Conservation (phyloP, 2,888 invertebrate genomes). For the Phalera bucephala region DNA sequence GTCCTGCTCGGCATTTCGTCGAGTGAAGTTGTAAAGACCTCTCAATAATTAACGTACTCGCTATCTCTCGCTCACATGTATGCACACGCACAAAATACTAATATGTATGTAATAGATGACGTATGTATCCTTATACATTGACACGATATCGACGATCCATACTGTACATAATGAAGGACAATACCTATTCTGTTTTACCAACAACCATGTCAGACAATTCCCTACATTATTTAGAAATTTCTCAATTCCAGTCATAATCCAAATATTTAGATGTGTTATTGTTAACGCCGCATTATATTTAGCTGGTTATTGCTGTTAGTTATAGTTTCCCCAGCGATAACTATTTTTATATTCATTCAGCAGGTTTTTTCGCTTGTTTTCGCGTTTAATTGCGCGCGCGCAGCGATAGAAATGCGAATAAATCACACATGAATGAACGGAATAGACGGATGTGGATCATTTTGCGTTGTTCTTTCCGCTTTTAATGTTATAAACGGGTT, state of each 20-base stretch:
- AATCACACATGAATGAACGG: slow-evolving; percentile 4
- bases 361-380: too few relatives aligned
- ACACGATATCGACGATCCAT: too few relatives aligned
- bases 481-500: not conserved
- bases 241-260: not conserved
- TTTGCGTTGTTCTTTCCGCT: not conserved
- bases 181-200: too few relatives aligned
- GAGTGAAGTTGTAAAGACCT: too few relatives aligned
- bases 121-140: too few relatives aligned
- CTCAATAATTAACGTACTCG: too few relatives aligned
- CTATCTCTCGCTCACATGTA: too few relatives aligned
- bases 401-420: slow-evolving; percentile 8
- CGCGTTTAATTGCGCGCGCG: slow-evolving; percentile 7
- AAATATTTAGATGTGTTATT: not conserved
- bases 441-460: slow-evolving; percentile 5
- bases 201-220: too few relatives aligned
- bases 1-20: too few relatives aligned
- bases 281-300: slow-evolving; percentile 8
- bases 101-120: too few relatives aligned
- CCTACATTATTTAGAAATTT: not conserved
- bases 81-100: too few relatives aligned
- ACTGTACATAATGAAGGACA: too few relatives aligned
- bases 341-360: slow-evolving; percentile 17
- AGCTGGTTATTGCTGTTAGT: slow-evolving; percentile 3
- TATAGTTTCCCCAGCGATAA: slow-evolving; percentile 6